Conservation (phyloP, 2,113 vertebrate genomes). For the Sceloporus tristichus region DNA sequence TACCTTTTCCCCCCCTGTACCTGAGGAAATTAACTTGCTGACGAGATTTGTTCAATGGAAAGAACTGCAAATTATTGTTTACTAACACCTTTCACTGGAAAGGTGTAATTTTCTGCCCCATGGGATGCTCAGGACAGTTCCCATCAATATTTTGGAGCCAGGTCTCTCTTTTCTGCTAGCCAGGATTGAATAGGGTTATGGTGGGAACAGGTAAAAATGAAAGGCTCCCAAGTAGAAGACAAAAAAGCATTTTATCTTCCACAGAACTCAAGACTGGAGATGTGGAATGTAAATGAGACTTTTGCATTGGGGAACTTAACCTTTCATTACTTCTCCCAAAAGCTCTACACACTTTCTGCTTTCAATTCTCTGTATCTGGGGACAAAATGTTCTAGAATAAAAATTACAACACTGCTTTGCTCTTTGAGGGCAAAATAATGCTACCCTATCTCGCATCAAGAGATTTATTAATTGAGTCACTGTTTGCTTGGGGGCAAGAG, state of each 20-base stretch:
- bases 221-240: background rate
- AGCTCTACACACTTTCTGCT: background rate
- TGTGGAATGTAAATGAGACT: conserved; percentile 24
- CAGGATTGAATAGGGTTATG: background rate
- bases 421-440: conserved; percentile 19
- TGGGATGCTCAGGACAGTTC: too few species aligned
- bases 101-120: conserved; percentile 35
- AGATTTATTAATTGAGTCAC: background rate
- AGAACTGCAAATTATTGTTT: conserved; percentile 29
- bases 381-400: conserved; percentile 22
- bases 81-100: background rate
- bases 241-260: background rate
- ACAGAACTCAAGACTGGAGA: background rate
- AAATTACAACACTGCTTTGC: background rate
- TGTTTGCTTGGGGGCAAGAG: background rate
- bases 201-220: conserved; percentile 10
- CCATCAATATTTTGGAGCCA: conserved; percentile 54
- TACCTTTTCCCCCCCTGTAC: conserved; percentile 38
- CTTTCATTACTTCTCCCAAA: background rate
- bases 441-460: fast-evolving
- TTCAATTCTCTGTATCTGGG: background rate
- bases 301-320: conserved; percentile 1
- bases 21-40: conserved; percentile 23
- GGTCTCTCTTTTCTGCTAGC: conserved; percentile 32
- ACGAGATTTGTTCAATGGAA: conserved; percentile 30